phyloP scores from a whole-genome alignment of 2,797 vertebrate species.

The Mionectes olivaceus region DNA sequence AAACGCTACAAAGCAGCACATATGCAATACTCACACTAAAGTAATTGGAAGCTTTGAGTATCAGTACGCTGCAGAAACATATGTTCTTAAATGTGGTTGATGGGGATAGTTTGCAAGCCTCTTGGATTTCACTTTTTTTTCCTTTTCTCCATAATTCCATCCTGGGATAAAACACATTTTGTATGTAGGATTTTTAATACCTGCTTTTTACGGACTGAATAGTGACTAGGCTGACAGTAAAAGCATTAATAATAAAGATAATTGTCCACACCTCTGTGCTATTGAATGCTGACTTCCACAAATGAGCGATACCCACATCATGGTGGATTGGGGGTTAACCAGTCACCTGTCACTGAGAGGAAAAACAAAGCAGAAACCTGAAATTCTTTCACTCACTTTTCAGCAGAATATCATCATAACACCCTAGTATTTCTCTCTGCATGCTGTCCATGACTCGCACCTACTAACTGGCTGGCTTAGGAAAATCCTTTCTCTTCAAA shows the following conservation, averaged over 20 bases:
- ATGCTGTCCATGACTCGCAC: not conserved
- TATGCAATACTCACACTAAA: not conserved
- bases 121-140: not conserved
- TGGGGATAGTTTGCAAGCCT: not conserved
- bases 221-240: not conserved
- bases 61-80: not conserved
- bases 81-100: not conserved
- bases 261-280: not conserved
- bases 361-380: not conserved
- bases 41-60: not conserved
- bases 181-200: not conserved
- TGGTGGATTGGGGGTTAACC: not conserved
- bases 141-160: not conserved
- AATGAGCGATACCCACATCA: not conserved
- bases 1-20: not conserved
- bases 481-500: conserved; percentile 3
- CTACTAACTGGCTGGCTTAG: conserved; percentile 56
- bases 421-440: not conserved
- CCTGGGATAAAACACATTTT: not conserved
- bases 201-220: not conserved
- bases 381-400: conserved; percentile 1
- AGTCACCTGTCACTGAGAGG: not conserved
- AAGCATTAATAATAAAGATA: not conserved
- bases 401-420: not conserved
- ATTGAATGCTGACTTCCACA: not conserved